Percentiles rank a stretch among this genome's conserved stretches.
These are phyloP conservation scores for Anableps anableps DNA, from an alignment of 2,797 vertebrate genomes.

Conservation along the genomic window DNA sequence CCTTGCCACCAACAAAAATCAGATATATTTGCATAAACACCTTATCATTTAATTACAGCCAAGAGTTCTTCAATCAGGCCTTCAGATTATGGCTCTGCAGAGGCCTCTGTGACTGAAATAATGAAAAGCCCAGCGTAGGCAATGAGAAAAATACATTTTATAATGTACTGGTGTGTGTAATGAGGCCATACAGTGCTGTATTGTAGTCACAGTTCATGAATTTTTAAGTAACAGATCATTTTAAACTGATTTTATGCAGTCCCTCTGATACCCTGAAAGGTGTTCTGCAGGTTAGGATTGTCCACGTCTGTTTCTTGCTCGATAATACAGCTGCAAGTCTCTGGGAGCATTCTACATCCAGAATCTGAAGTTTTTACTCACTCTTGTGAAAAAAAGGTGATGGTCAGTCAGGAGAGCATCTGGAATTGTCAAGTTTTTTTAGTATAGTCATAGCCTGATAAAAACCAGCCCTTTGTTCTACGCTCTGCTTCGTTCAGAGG, in stretches of 20 bases:
- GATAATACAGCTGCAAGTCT: too few relatives aligned
- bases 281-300: background rate
- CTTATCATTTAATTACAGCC: constrained; percentile 79
- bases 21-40: constrained; percentile 77
- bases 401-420: background rate
- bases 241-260: background rate
- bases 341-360: background rate
- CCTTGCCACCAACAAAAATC: constrained; percentile 65
- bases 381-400: background rate
- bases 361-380: background rate
- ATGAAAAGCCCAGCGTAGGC: constrained; percentile 43
- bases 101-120: constrained; percentile 52
- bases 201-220: background rate
- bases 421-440: too few relatives aligned
- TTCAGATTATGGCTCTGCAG: constrained; percentile 54
- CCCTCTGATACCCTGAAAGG: background rate
- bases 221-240: background rate
- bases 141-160: background rate
- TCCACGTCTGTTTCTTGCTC: too few relatives aligned
- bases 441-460: too few relatives aligned
- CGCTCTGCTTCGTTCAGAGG: too few relatives aligned
- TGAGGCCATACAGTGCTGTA: background rate
- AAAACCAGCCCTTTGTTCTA: too few relatives aligned
- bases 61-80: constrained; percentile 64
- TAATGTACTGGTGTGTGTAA: background rate